These are phyloP conservation scores for Coregonus suidteri DNA, from an alignment of 2,797 vertebrate genomes.

Conservation along the genomic window DNA sequence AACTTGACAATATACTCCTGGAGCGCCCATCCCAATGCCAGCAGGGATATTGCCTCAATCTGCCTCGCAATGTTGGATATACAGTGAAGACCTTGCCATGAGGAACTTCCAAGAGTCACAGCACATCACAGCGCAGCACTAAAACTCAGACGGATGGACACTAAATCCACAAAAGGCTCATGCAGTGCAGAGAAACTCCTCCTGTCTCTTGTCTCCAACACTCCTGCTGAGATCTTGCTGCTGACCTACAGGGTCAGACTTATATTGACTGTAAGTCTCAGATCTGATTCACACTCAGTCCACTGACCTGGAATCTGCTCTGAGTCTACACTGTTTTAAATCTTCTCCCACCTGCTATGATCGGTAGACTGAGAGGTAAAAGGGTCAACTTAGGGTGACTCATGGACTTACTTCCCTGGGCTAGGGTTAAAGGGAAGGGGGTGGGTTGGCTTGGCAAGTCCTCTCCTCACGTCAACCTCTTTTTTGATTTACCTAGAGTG, in stretches of 20 bases:
- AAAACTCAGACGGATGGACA: neutral
- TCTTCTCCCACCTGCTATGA: slow-evolving; percentile 37
- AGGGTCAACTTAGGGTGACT: slow-evolving; percentile 52
- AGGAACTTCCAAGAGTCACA: neutral
- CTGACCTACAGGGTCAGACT: slow-evolving; percentile 13
- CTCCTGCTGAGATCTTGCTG: slow-evolving; percentile 34
- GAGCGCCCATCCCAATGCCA: neutral
- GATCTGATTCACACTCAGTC: slow-evolving; percentile 57
- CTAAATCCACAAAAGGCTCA: neutral
- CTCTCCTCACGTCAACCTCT: slow-evolving; percentile 25
- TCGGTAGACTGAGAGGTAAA: slow-evolving; percentile 24
- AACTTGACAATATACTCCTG: neutral
- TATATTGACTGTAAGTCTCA: slow-evolving; percentile 15
- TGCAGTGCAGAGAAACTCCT: neutral
- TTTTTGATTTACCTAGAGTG: slow-evolving; percentile 47
- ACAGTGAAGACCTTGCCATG: neutral
- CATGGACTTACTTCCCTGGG: slow-evolving; percentile 30
- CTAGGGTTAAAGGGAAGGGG: slow-evolving; percentile 16
- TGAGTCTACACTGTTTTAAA: slow-evolving; percentile 44
- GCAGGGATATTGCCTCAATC: neutral
- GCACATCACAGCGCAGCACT: neutral
- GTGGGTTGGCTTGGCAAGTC: slow-evolving; percentile 37
- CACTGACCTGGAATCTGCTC: slow-evolving; percentile 47
- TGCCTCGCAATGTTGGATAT: neutral
- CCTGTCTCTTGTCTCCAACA: slow-evolving; percentile 27